Base-by-base conservation (phyloP, 2,113 vertebrate genomes). In the Triplophysa rosa region DNA sequence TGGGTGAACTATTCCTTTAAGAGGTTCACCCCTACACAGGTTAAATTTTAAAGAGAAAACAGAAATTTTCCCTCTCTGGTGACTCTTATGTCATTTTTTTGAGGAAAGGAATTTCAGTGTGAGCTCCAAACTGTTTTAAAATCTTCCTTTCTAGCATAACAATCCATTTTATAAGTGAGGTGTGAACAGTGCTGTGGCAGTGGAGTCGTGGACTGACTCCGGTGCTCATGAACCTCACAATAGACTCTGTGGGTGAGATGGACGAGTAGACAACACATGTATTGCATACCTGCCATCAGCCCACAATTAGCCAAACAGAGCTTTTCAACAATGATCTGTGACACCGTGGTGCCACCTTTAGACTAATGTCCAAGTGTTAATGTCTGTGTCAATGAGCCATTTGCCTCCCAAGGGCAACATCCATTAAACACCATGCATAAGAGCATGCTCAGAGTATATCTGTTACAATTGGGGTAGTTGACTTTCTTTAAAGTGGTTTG, bases 281-380 rank as follows among this genome's bases (percentile, higher is more conserved):
- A 42, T 5, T 9, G 7, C 17, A 17, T 61, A 26, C 72, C 56
- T 14, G 29, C 76, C 59, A 62, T 62, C 56, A 69, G 58, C 8
- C 17, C n/a, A 47, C 67, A 67, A n/a, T 71, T 21, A 77, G 9
- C 21, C 54, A 73, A 45, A 64, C 58, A 52, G 9, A 19, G 7
- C 52, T 37, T 74, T 67, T 61, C 19, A n/a, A 33, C 63, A 75
- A 19, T 14, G 49, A 45, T 37, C 62, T 21, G 17, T 59, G 63
- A 54, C 72, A 64, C 42, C 40, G 13, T 23, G 12, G 26, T 62
- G 33, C 24, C 61, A 77, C 29, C 49, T 71, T 26, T 64, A 47
- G 66, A 56, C 66, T 13, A 19, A 68, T 54, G 47, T 77, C 76
- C 9, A 3, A 56, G 71, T 12, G 64, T 70, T 67, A 77, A 56